Evolutionary conservation across 2,797 vertebrate species (phyloP), one percentile per base, ranked within the genome.

Genomic region (Acanthurus lineatus): DNA sequence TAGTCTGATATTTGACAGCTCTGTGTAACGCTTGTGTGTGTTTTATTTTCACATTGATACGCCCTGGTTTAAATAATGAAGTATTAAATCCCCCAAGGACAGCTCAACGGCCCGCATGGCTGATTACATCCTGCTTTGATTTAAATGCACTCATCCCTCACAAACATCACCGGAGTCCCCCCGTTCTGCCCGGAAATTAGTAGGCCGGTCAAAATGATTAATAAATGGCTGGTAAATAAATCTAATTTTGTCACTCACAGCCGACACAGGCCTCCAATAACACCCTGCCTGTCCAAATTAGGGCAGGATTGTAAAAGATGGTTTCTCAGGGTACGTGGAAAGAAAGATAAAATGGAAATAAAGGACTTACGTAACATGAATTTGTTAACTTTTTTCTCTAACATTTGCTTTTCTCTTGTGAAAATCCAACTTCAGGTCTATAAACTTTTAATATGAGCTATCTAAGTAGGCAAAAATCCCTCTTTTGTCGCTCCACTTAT

Each of bases 51-150:
- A 77, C 83, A 85, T 66, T 85, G 85, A 87, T 84, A 79, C 51
- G 44, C 47, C 74, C 76, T 73, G 79, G 66, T 90, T 88, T 91
- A 85, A 89, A 90, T 90, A 90, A 88, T 91, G 73, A 75, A 77
- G 76, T 63, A 84, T 89, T 91, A 79, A 88, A 82, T 87, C 83
- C 87, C 87, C 61, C 6, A 19, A 82, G 77, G 82, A 86, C 84
- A 88, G 82, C 80, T 69, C 85, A 73, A 85, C 88, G 81, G 84
- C 90, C 85, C 57, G 79, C 87, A 81, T 74, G 86, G 88, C 88
- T 90, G 91, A 94, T 92, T 93, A 92, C 91, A 92, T 90, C 90
- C 86, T 88, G 87, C 86, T 93, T 90, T 93, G 92, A 93, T 94
- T 93, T 93, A 93, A 92, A 90, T 79, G 68, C 84, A 87, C 88